These are phyloP conservation scores for Sebastes taczanowskii DNA, from an alignment of 2,797 vertebrate species.

Conservation along the genomic window DNA sequence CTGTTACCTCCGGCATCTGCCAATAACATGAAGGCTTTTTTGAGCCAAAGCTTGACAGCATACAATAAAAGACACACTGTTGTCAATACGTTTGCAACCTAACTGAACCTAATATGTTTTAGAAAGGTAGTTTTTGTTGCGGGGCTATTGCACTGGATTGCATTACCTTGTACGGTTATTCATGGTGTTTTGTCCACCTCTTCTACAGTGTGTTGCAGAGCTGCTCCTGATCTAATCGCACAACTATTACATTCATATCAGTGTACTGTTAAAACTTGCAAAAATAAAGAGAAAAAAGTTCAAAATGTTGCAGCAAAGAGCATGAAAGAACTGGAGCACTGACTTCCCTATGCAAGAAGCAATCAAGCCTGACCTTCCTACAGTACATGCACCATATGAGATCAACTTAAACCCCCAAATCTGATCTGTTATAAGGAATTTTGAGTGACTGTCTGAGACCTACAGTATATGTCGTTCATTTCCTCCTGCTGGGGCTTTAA, in stretches of 20 bases:
- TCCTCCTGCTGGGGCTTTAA: constrained; percentile 66
- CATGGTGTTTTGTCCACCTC: constrained; percentile 30
- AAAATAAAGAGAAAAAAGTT: background rate
- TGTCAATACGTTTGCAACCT: constrained; percentile 24
- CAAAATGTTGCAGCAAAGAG: background rate
- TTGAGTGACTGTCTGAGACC: constrained; percentile 47
- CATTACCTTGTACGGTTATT: constrained; percentile 33
- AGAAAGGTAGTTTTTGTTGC: constrained; percentile 23
- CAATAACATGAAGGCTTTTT: constrained; percentile 8
- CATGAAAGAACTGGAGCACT: background rate
- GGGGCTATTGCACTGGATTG: constrained; percentile 48
- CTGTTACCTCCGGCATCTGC: background rate
- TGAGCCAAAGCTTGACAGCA: background rate
- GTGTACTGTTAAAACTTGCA: background rate
- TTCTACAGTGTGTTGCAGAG: constrained; percentile 15
- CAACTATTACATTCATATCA: background rate
- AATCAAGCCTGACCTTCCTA: constrained; percentile 28
- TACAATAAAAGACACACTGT: background rate
- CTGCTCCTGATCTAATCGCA: constrained; percentile 12
- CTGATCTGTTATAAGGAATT: constrained; percentile 42
- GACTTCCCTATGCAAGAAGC: constrained; percentile 17
- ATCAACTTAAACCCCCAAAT: constrained; percentile 55
- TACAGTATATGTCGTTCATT: constrained; percentile 24
- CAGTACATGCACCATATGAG: constrained; percentile 24
- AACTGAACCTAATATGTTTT: constrained; percentile 6